Base-by-base conservation (phyloP, 2,888 invertebrate species). In the Coronaproctus castanopsis region DNA sequence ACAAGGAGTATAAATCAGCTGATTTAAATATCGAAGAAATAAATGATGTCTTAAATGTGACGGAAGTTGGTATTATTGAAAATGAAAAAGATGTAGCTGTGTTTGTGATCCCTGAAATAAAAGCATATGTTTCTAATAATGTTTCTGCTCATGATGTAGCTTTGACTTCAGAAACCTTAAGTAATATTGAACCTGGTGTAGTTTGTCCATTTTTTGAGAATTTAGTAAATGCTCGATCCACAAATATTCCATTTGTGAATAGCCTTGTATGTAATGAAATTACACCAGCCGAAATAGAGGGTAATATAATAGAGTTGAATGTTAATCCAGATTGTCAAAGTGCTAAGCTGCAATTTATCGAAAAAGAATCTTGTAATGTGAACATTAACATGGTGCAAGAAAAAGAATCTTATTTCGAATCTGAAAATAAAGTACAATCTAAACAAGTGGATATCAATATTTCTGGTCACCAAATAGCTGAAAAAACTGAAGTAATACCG, bases 351-450 rank as follows among this genome's bases (percentile, higher is more conserved):
- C 5, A 36, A 14, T 36, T 8, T 14, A 36, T 5, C 14, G 5
- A 5, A 14, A 36, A 36, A 36, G 14, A 36, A 36, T 5, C 8
- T 14, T 36, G 14, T 14, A 36, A 36, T 14, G 36, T 36, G 14
- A 14, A 36, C 36, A 36, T 36, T 52, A 51, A 22, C 22, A 2
- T 36, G 10, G 55, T 56, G 8, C 59, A 59, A 52, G 59, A 59
- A 22, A 56, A 10, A 52, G 83, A 82, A 71, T 72, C 71, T 53
- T 67, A 71, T 48, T 71, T 82, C n/a, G 68, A 72, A 20, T 70
- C 8, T 52, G 49, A 14, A 18, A 70, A 54, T 57, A 52, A 24
- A 67, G 24, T 48, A 18, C 54, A 70, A 70, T 63, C 67, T 55
- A 62, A 61, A 5, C 66, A 64, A 62, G 68, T 66, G 52, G 65